Base-by-base conservation (phyloP, 2,797 vertebrate species). In the Cirrhinus mrigala region DNA sequence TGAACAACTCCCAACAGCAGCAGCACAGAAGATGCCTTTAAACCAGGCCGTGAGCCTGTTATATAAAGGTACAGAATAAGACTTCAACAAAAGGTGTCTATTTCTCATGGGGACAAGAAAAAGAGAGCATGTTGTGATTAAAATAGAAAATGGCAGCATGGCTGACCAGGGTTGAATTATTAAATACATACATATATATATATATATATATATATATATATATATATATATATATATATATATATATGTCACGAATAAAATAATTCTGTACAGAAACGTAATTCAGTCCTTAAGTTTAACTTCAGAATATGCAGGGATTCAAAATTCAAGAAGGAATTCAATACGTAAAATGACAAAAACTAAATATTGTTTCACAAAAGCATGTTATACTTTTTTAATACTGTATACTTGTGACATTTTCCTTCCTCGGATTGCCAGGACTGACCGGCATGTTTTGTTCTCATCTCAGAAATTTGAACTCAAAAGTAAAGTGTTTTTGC, bases 21-120 rank as follows among this genome's bases (percentile, higher is more conserved):
- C 77, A 88, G 85, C 24, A 79, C 74, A 89, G 64, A 91, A 84
- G 89, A 86, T 91, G 90, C 87, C 73, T 91, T 92, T 84, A 60
- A 92, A 89, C 86, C 84, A 80, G 78, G 85, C 74, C 77, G 81
- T 20, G n/a, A 73, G 73, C 64, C 73, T 9, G 44, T 85, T 87
- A 70, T 71, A 81, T 84, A 88, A 86, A 56, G 22, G 81, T 66
- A 46, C 44, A 27, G 50, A 33, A 66, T 29, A 27, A 40, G 79
- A 76, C 76, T 68, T 86, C 0, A 79, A 76, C 70, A 69, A 75
- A 87, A 81, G 66, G 82, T 81, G 71, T 33, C 68, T 50, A 48
- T 71, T 80, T 87, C 79, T 68, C 66, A n/a, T 22, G 74, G 71
- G 84, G 68, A 77, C 71, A 4, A 20, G 56, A 33, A 69, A 75